These are phyloP conservation scores for Castor canadensis DNA, from an alignment of 2,113 vertebrate genomes.

Conservation along the genomic window DNA sequence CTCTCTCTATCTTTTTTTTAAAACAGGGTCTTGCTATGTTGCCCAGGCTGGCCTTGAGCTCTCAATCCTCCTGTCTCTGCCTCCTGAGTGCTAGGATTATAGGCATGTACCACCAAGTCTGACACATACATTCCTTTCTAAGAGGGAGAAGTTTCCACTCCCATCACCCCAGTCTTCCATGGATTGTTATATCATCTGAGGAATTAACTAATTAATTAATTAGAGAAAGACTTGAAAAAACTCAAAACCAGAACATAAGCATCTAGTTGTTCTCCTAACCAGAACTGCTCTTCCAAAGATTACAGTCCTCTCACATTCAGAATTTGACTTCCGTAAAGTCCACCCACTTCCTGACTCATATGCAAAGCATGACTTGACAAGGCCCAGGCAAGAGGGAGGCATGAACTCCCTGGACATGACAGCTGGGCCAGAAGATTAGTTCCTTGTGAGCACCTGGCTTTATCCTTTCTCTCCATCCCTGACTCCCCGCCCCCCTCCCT, in stretches of 20 bases:
- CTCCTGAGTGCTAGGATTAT: too few species aligned
- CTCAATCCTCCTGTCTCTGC: too few species aligned
- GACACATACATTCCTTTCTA: too few species aligned
- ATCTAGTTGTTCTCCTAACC: not conserved
- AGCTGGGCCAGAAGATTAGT: not conserved
- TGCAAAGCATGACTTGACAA: not conserved
- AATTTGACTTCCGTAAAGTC: constrained; percentile 9
- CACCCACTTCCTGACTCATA: constrained; percentile 41
- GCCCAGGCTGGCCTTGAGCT: too few species aligned
- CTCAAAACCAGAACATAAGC: not conserved
- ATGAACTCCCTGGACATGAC: not conserved
- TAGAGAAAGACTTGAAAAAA: not conserved
- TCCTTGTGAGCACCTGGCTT: not conserved
- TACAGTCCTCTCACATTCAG: not conserved
- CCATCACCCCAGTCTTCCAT: not conserved
- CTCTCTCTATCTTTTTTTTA: too few species aligned
- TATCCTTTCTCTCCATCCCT: too few species aligned
- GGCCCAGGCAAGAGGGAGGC: not conserved
- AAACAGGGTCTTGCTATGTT: too few species aligned
- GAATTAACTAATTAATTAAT: not conserved
- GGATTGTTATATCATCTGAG: not conserved
- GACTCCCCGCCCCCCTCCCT: not conserved
- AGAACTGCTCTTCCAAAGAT: constrained; percentile 33
- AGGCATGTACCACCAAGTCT: too few species aligned
- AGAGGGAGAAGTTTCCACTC: not conserved